Percentiles rank a stretch among this genome's conserved stretches.
phyloP scores from a whole-genome alignment of 2,888 invertebrate species.

The Drosophila anceps region DNA sequence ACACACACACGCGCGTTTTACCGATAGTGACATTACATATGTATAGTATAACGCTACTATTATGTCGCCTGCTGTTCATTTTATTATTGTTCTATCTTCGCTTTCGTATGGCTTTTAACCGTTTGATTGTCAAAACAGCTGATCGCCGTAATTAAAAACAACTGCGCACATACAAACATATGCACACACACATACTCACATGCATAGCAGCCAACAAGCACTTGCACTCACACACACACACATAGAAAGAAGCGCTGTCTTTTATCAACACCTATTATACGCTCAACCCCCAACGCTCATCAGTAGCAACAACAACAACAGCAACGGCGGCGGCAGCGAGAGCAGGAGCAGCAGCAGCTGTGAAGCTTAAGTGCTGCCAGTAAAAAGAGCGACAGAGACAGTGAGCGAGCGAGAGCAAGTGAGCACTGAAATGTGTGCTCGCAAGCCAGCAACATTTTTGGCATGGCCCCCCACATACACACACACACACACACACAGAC shows the following conservation, averaged over 20 bases:
- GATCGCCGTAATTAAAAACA: slow-evolving; percentile 67
- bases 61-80: slow-evolving; percentile 10
- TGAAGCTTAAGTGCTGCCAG: slow-evolving; percentile 15
- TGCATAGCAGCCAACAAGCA: slow-evolving; percentile 21
- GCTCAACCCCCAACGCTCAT: slow-evolving; percentile 12
- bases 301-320: neutral
- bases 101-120: slow-evolving; percentile 54
- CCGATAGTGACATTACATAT: slow-evolving; percentile 1
- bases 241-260: slow-evolving; percentile 33
- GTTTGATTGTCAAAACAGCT: slow-evolving; percentile 70
- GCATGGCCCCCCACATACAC: slow-evolving; percentile 35
- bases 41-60: slow-evolving; percentile 15
- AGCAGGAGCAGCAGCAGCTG: slow-evolving; percentile 32
- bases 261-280: slow-evolving; percentile 44
- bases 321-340: slow-evolving; percentile 23
- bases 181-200: slow-evolving; percentile 14
- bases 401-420: neutral
- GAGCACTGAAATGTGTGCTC: slow-evolving; percentile 11
- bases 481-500: slow-evolving; percentile 9
- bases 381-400: slow-evolving; percentile 1
- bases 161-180: slow-evolving; percentile 64
- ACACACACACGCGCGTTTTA: no score
- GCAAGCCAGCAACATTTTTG: slow-evolving; percentile 44
- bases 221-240: slow-evolving; percentile 9
- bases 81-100: slow-evolving; percentile 27